Evolutionary conservation across 2,888 invertebrate genomes (phyloP).

Genomic region (Hymenopus coronatus): DNA sequence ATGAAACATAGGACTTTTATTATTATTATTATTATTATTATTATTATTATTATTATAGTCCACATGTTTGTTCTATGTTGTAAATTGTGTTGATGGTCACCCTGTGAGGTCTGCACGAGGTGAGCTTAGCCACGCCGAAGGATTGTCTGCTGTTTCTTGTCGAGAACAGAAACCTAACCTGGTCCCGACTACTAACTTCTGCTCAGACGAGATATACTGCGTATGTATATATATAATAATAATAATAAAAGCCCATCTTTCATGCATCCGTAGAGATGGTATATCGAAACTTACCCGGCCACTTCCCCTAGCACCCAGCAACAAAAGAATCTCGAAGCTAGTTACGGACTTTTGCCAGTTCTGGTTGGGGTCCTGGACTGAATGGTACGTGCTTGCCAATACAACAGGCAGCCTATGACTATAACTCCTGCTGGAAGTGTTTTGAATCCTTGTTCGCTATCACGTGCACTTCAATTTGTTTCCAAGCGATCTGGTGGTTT

Average conservation of each 20-base stretch:
- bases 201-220: neutral
- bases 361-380: neutral
- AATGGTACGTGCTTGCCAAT: neutral
- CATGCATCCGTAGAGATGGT: neutral
- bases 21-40: no score
- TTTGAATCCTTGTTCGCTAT: no score
- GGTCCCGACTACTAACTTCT: neutral
- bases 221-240: neutral
- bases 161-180: neutral
- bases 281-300: neutral
- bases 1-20: no score
- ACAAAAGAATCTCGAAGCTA: neutral
- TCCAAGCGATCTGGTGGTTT: no score
- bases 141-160: neutral
- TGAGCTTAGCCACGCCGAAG: neutral
- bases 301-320: neutral
- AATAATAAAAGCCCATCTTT: conserved; percentile 3
- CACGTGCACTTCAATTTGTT: no score
- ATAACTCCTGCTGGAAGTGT: no score
- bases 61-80: no score
- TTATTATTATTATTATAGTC: no score
- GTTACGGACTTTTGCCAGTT: neutral
- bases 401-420: neutral
- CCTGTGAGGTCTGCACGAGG: neutral
- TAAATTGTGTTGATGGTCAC: neutral